Base-by-base conservation (phyloP, 1,140 invertebrate species). In the Bombus pyrosoma region DNA sequence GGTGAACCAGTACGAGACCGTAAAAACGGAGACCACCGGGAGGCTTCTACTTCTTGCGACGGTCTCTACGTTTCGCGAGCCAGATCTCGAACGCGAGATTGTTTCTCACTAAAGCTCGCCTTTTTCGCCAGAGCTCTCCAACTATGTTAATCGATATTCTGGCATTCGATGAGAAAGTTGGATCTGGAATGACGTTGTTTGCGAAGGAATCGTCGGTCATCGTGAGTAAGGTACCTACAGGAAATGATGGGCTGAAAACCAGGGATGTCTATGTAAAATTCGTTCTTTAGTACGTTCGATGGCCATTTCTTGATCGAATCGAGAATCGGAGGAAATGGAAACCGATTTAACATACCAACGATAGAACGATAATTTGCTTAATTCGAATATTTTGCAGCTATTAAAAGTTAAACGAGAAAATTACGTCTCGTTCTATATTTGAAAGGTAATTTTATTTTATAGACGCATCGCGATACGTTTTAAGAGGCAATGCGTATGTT, bases 1-100 rank as follows among this genome's bases (percentile, higher is more conserved):
- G 28, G 64, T 64, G 78, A 74, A 74, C 79, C 71, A 85, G 83
- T 85, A 85, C 76, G 4, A 57, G 47, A 53, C 25, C 34, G 39
- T 85, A 85, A 85, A 85, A 85, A 81, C 83, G 15, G 22, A 37
- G 84, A 85, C 79, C 79, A 85, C 84, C 84, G 79, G 79, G 37
- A 68, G 84, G 84, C 34, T 68, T 72, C 5, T 18, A 62, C 41
- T 85, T 80, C 83, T 85, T 85, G 77, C 53, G 28, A 41, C 34
- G 62, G n/a, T 28, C 71, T 47, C 39, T 41, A 69, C 37, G 80
- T 74, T 85, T 73, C 68, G 57, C n/a, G n/a, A 47, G 53, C 10
- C 28, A 76, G 32, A 15, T 22, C 22, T 72, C 39, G 34, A 59
- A 72, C 80, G 9, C 15, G 43, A 9, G n/a, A 57, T 37, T 9